Base-by-base conservation (phyloP, 2,113 vertebrate species). In the Pedionomus torquatus region DNA sequence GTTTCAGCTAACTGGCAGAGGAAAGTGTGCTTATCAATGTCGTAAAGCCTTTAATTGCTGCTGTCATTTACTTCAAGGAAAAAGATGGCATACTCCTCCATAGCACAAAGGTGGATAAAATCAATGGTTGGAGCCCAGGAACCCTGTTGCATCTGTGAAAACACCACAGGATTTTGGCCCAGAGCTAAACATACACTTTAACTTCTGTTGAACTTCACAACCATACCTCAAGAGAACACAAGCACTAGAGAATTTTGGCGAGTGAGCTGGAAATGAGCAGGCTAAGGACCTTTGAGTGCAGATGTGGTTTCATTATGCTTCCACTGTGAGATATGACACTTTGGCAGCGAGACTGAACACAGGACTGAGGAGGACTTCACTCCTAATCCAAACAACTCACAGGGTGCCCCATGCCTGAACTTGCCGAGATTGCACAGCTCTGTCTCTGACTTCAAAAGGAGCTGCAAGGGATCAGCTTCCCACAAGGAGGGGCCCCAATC, bases 331-430 rank as follows among this genome's bases (percentile, higher is more conserved):
- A 85, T 1, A 2, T 44, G 43, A 37, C n/a, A 5, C 46, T 30
- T 17, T 23, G 64, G 83, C 83, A 64, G 63, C 2, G 0, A 35
- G 65, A 75, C 69, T 31, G 54, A 58, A 58, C 7, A 3, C 44
- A 39, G 58, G 69, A 33, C 24, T 0, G 5, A 76, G 63, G 61
- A 91, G 33, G 30, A 70, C 77, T 77, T 20, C 28, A 2, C 58
- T 95, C 24, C 39, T 35, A 19, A 69, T 37, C 39, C 89, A 72
- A 85, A 79, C 9, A 54, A 49, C 87, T 89, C 82, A 33, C 90
- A 43, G 1, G 2, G 49, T 84, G 87, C 89, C 96, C 86, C 91
- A 17, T 83, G 95, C 93, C 95, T 92, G 86, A 94, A 96, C 95
- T 95, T 96, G 96, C 86, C 2, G 9, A 64, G 89, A 94, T 24